A percentile compares a stretch with the other conserved stretches of the same genome.
Conservation (phyloP, 2,113 vertebrate species). For the Phalacrocorax carbo region DNA sequence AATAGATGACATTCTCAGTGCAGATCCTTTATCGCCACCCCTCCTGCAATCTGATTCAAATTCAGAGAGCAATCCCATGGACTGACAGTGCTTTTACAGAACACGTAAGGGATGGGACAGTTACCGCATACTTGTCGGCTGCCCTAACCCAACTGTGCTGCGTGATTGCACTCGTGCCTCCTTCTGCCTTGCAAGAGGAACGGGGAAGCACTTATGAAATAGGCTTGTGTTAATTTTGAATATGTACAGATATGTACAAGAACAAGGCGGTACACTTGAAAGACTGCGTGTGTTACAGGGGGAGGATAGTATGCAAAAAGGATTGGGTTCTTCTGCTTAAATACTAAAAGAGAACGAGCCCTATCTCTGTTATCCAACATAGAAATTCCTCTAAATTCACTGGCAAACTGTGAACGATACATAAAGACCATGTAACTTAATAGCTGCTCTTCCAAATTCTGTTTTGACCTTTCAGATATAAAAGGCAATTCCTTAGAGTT, state of each 20-base stretch:
- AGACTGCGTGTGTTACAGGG: neutral
- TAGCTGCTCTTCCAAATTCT: conserved; percentile 57
- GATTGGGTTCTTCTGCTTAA: neutral
- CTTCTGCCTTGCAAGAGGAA: neutral
- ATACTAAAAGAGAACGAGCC: neutral
- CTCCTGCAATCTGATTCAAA: neutral
- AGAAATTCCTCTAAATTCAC: conserved; percentile 44
- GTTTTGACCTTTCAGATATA: conserved; percentile 58
- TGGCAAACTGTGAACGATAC: conserved; percentile 10
- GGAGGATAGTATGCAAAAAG: neutral
- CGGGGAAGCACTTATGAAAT: neutral
- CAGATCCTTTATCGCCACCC: neutral
- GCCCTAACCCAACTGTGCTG: neutral
- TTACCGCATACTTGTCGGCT: neutral
- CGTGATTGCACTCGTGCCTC: neutral
- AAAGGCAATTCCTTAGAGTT: conserved; percentile 68
- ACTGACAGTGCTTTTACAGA: rapidly evolving
- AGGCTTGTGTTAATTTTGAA: neutral
- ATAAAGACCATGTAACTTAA: conserved; percentile 42
- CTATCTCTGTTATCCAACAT: neutral
- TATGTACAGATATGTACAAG: neutral
- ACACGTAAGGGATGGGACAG: rapidly evolving
- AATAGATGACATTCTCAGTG: neutral
- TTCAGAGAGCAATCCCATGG: neutral
- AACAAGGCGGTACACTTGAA: neutral